Conservation (phyloP, 2,888 invertebrate species). For the Heliconius ethilla region DNA sequence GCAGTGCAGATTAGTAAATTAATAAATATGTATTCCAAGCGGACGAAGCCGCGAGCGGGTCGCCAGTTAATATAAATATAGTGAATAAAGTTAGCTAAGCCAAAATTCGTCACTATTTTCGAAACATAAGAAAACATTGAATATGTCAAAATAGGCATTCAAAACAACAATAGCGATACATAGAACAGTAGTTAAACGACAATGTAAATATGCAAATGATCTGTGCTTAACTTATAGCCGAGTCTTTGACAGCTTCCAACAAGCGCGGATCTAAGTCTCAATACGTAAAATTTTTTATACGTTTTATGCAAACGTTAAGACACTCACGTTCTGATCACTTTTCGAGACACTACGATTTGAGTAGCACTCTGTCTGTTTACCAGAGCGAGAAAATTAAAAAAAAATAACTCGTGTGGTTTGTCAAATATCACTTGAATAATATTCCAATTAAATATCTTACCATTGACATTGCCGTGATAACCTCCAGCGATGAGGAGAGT, state of each 20-base stretch:
- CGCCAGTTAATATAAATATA: no score
- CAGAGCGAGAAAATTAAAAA: background rate
- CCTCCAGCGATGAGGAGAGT: slow-evolving; percentile 93
- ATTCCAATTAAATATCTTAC: slow-evolving; percentile 53
- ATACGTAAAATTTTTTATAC: background rate
- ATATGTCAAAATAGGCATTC: background rate
- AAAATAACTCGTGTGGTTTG: background rate
- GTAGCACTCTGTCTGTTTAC: background rate
- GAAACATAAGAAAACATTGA: background rate
- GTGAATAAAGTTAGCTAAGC: background rate
- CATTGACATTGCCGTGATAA: slow-evolving; percentile 95
- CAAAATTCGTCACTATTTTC: background rate
- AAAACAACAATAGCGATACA: background rate
- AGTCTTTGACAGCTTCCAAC: background rate
- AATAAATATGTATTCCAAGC: no score
- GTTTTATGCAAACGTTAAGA: background rate
- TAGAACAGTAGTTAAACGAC: background rate
- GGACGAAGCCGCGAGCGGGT: no score
- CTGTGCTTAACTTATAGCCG: background rate
- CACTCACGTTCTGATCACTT: background rate
- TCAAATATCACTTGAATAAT: background rate
- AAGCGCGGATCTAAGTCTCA: background rate
- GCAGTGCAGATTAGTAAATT: no score
- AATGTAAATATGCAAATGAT: slow-evolving; percentile 7
- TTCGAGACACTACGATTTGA: background rate